Conservation (phyloP, 2,113 vertebrate species). For the rabbit (Oryctolagus cuniculus) region mOryCun1.1 NC_091436.1:32701001-32701500, state of each 20-base stretch:
- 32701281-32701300: not conserved
- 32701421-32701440: not conserved
- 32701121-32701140: not conserved
- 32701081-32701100: not conserved
- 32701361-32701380: not conserved
- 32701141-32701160: not conserved
- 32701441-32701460: not conserved
- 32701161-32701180: not conserved
- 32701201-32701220: not conserved
- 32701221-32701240: not conserved
- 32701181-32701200: not conserved
- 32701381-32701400: too few species aligned
- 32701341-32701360: not conserved
- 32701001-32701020: not conserved
- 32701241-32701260: not conserved
- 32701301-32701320: not conserved
- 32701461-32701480: not conserved
- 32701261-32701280: not conserved
- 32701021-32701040: not conserved
- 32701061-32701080: not conserved
- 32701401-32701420: not conserved
- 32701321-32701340: not conserved
- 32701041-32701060: not conserved
- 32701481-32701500: too few species aligned
- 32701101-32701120: not conserved